phyloP scores from a whole-genome alignment of 2,888 invertebrate species.

The Diplazon laetatorius region DNA sequence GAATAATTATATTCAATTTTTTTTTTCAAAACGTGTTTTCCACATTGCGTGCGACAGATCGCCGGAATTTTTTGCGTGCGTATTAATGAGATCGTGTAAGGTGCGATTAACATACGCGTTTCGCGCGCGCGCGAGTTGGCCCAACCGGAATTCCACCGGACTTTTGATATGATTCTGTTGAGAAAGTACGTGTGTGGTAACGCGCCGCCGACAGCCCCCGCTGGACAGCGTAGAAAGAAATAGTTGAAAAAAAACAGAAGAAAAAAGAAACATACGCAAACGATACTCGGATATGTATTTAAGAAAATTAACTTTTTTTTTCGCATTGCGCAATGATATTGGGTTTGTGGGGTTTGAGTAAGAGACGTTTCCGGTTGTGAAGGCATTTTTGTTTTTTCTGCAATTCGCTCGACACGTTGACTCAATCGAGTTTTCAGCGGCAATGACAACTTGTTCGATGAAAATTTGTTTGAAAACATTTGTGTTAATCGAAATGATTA shows the following conservation, averaged over 20 bases:
- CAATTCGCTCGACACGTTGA: too few species aligned
- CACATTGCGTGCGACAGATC: neutral
- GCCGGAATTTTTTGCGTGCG: neutral
- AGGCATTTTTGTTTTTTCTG: neutral
- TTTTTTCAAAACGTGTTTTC: neutral
- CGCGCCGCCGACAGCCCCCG: neutral
- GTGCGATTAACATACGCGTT: conserved; percentile 2
- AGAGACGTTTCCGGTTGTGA: neutral
- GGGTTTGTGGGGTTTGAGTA: too few species aligned
- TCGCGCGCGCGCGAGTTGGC: conserved; percentile 5
- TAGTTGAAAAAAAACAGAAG: neutral
- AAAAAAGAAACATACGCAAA: too few species aligned
- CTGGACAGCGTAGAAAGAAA: neutral
- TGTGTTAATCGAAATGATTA: too few species aligned
- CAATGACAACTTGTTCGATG: too few species aligned
- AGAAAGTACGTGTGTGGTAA: neutral
- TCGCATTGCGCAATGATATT: too few species aligned
- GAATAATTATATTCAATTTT: too few species aligned
- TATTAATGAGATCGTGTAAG: neutral
- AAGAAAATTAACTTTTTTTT: too few species aligned
- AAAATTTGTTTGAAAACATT: too few species aligned
- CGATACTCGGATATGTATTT: too few species aligned
- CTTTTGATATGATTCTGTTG: neutral
- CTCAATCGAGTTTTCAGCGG: too few species aligned
- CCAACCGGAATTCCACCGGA: conserved; percentile 1